Conservation (phyloP, 1,140 invertebrate genomes). For the Holotrichia oblita region DNA sequence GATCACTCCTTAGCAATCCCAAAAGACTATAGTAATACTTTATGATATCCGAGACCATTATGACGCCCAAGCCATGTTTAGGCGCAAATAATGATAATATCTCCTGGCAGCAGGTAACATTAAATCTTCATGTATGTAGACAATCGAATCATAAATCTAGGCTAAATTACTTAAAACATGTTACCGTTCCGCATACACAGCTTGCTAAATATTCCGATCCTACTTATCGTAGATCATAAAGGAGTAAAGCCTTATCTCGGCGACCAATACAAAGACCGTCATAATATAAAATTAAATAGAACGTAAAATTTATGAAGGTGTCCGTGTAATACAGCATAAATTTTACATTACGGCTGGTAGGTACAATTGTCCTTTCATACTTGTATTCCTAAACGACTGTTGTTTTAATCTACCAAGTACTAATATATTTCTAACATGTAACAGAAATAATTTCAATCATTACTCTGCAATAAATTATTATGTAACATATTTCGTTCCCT, state of each 20-base stretch:
- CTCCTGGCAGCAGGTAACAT: too few relatives aligned
- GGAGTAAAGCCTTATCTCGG: too few relatives aligned
- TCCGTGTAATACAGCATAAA: neutral
- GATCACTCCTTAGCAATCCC: too few relatives aligned
- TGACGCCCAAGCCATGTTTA: too few relatives aligned
- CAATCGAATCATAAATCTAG: too few relatives aligned
- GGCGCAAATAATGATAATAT: too few relatives aligned
- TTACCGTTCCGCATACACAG: neutral
- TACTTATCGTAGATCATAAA: neutral
- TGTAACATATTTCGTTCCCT: too few relatives aligned
- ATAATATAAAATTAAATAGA: neutral
- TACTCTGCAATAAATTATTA: too few relatives aligned
- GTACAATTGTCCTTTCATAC: too few relatives aligned
- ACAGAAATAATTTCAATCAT: too few relatives aligned
- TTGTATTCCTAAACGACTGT: neutral
- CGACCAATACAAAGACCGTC: neutral
- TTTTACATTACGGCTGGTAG: neutral
- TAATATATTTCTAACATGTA: neutral
- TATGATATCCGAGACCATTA: too few relatives aligned
- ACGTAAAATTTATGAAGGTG: neutral
- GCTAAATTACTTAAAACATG: neutral
- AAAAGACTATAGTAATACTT: too few relatives aligned
- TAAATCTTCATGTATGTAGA: neutral
- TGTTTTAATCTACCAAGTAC: neutral
- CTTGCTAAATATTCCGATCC: slow-evolving; percentile 1